Percentiles rank a stretch among this genome's conserved stretches.
phyloP scores from a whole-genome alignment of 2,797 vertebrate species.

The Crocodylus rhombifer region DNA sequence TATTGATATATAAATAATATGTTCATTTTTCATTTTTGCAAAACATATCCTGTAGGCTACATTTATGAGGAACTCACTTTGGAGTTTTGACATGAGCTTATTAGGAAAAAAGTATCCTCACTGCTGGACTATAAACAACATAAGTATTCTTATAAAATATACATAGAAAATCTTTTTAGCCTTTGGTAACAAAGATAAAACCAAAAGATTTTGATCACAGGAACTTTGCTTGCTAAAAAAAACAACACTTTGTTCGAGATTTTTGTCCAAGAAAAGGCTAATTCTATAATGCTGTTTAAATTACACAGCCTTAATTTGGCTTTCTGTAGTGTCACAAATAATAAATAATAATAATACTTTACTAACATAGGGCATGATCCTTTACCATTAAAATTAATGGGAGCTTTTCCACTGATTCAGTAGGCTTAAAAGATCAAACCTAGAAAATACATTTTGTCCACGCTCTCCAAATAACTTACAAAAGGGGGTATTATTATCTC shows the following conservation, averaged over 20 bases:
- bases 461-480: neutral
- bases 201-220: neutral
- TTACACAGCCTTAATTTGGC: neutral
- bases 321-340: neutral
- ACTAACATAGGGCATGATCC: neutral
- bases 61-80: constrained; percentile 50
- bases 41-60: constrained; percentile 74
- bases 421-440: neutral
- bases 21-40: constrained; percentile 81
- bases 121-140: constrained; percentile 71
- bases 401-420: neutral
- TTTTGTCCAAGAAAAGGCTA: rapidly evolving
- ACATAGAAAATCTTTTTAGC: constrained; percentile 66
- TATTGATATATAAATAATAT: constrained; percentile 80
- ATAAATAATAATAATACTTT: neutral
- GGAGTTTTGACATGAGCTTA: constrained; percentile 69
- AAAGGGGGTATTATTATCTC: neutral
- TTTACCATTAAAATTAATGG: neutral
- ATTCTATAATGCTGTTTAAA: neutral
- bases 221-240: constrained; percentile 23
- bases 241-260: neutral
- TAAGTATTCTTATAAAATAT: constrained; percentile 78
- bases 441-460: neutral
- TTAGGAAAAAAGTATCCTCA: constrained; percentile 60
- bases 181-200: constrained; percentile 70